Percentiles rank a stretch among this genome's conserved stretches.
phyloP scores from a whole-genome alignment of 2,888 invertebrate genomes.

The Papilio protenor region DNA sequence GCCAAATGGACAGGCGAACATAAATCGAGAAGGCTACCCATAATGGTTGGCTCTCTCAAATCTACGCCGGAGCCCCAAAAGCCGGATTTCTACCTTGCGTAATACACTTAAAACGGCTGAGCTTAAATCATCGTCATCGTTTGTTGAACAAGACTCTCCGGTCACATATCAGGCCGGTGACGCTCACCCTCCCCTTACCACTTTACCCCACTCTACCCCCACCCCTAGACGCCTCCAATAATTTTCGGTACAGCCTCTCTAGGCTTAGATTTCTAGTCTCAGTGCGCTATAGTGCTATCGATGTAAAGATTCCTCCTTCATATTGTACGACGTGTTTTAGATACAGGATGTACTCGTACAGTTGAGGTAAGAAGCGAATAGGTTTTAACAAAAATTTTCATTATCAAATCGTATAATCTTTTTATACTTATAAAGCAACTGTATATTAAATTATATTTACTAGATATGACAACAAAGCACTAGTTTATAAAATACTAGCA shows the following conservation, averaged over 20 bases:
- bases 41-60: constrained; percentile 80
- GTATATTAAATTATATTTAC: not conserved
- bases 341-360: not conserved
- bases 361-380: not conserved
- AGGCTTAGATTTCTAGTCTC: constrained; percentile 78
- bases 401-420: not conserved
- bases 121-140: constrained; percentile 85
- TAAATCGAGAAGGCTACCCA: constrained; percentile 74
- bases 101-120: constrained; percentile 84
- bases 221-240: constrained; percentile 61
- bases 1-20: constrained; percentile 63
- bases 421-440: not conserved
- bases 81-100: constrained; percentile 80
- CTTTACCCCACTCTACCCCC: constrained; percentile 47
- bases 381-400: not conserved
- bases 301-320: constrained; percentile 39
- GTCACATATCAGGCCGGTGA: constrained; percentile 82
- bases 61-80: constrained; percentile 78
- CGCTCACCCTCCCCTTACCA: constrained; percentile 53
- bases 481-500: too few species aligned
- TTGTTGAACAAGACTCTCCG: constrained; percentile 85
- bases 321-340: constrained; percentile 20
- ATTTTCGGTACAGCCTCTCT: constrained; percentile 76
- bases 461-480: not conserved
- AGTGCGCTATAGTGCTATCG: constrained; percentile 36